Base-by-base conservation (phyloP, 1,140 invertebrate genomes). In the Venturia canescens region DNA sequence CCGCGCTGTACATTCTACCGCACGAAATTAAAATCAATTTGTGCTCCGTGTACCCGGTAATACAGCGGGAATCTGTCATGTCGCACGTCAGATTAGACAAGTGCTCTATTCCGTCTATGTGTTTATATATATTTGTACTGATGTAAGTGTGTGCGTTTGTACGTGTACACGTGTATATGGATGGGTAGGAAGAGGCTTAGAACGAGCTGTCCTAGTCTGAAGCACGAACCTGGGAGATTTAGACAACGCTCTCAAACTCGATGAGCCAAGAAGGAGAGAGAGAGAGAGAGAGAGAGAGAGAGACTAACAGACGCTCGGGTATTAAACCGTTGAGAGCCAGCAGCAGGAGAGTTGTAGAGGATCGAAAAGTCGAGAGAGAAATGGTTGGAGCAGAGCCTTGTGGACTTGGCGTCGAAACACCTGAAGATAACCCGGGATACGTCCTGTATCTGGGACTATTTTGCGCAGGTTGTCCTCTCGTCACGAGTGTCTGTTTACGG, bases 11-110 rank as follows among this genome's bases (percentile, higher is more conserved):
- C 53, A 60, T 63, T 63, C 60, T 72, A 71, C 57, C 29, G 50
- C 18, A 31, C 29, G 76, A 83, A 80, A 83, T 81, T 81, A 83
- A 83, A 81, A 79, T 79, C 76, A 83, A 83, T 81, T 81, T 72
- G 79, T 78, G 75, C 31, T 38, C 79, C 78, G 18, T 83, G 82
- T 79, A 78, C 27, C 75, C 75, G 69, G 79, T 83, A 79, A 83
- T 81, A 44, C 70, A n/a, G 71, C 63, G 76, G 63, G 66, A 69
- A 83, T 81, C 76, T 83, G 82, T 83, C 82, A 76, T 83, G 82
- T 83, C 71, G 63, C 63, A 80, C 48, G 82, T 81, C 82, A 81
- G 79, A 83, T 83, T 83, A 80, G 77, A 79, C 79, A 66, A 79
- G 67, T 79, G 72, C 34, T 74, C 26, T 63, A 63, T 72, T 15